Conservation (phyloP, 2,888 invertebrate genomes). For the Heteromurus nitidus region DNA sequence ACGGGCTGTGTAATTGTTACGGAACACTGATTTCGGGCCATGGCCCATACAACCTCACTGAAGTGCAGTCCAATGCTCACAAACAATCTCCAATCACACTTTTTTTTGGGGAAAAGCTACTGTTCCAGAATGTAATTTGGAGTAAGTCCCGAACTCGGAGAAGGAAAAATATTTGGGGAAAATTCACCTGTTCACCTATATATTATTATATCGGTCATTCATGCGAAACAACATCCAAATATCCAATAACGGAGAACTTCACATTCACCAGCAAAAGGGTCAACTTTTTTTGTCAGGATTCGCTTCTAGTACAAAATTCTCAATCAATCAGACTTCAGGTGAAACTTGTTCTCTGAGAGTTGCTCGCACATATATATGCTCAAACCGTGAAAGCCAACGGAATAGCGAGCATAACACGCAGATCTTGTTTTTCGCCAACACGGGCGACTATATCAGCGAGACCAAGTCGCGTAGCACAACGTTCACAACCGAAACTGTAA, state of each 20-base stretch:
- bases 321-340: conserved; percentile 5
- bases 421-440: conserved; percentile 41
- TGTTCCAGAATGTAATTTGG: not conserved
- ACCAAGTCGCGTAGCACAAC: not conserved
- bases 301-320: conserved; percentile 1
- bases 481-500: conserved; percentile 19
- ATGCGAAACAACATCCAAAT: not conserved
- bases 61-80: not conserved
- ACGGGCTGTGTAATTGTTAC: no score
- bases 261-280: conserved; percentile 10
- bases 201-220: conserved; percentile 4
- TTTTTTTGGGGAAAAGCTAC: not conserved
- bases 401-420: conserved; percentile 7
- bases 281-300: not conserved
- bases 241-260: not conserved
- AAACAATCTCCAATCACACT: not conserved
- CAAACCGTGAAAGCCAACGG: conserved; percentile 10
- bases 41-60: not conserved
- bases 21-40: conserved; percentile 15
- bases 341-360: conserved; percentile 48
- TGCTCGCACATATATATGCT: not conserved
- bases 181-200: no score
- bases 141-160: no score
- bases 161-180: no score
- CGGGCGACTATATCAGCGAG: not conserved